phyloP scores from a whole-genome alignment of 2,888 invertebrate genomes.

The Napeogenes inachia region DNA sequence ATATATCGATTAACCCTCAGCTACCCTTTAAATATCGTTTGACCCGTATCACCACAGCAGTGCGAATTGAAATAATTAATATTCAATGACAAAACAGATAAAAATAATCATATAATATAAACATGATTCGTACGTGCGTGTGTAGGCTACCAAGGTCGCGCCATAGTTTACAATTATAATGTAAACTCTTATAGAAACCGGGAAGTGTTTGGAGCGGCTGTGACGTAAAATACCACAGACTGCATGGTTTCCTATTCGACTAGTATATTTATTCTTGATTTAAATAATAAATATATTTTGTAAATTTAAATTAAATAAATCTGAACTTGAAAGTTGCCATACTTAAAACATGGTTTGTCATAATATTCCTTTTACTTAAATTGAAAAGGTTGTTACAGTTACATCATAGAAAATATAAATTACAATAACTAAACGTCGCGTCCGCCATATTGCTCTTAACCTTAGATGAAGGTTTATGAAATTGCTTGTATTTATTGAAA shows the following conservation, averaged over 20 bases:
- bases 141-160: conserved; percentile 49
- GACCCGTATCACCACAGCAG: too few species aligned
- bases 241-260: conserved; percentile 20
- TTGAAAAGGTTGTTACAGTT: too few species aligned
- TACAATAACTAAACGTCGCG: too few species aligned
- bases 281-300: too few species aligned
- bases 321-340: too few species aligned
- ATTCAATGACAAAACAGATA: conserved; percentile 8
- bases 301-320: too few species aligned
- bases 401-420: neutral
- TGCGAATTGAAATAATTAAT: too few species aligned
- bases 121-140: conserved; percentile 23
- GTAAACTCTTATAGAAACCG: conserved; percentile 58
- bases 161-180: conserved; percentile 34
- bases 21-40: too few species aligned
- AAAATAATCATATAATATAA: conserved; percentile 19
- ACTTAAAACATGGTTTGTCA: too few species aligned
- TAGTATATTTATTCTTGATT: neutral
- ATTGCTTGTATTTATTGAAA: neutral
- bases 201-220: conserved; percentile 50
- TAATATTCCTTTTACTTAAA: too few species aligned
- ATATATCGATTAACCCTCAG: too few species aligned
- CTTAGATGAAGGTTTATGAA: neutral
- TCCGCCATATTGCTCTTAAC: neutral
- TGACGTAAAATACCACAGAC: conserved; percentile 36